Evolutionary conservation across 2,113 vertebrate species (phyloP), one percentile per base, ranked within the genome.

Genomic region (Isurus oxyrinchus): DNA sequence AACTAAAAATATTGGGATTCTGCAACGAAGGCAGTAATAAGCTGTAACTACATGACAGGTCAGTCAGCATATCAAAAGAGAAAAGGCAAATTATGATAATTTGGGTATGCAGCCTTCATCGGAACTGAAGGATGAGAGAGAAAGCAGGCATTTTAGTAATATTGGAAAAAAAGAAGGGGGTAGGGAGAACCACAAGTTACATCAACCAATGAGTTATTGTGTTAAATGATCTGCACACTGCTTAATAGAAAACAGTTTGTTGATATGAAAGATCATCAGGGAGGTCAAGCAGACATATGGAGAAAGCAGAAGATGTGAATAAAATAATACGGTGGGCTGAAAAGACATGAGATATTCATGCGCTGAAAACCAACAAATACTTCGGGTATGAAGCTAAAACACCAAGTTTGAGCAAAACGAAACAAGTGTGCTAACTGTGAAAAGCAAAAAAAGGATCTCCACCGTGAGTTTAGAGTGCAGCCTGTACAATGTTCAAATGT

Each of bases 211-310:
- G 59, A 94, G 19, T 63, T 63, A 63, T 40, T 21, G 90, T 63
- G 90, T 94, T 94, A 40, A 94, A 94, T 94, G 31, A 40, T 94
- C 90, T 94, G 35, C 90, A 94, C 25, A 44, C n/a, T 94, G 59
- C 90, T 40, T 10, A 23, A 66, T 61, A 40, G 90, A 66, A 94
- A 63, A 94, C 14, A 63, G 35, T 94, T 63, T 66, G 90, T 35
- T 40, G n/a, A 63, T 94, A 66, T 63, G 19, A 93, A 93, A 94
- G 59, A 40, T 94, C 90, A 61, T 66, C 90, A 66, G n/a, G 59
- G 6, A 94, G 59, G 40, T 63, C 90, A 63, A 40, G 5, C 55
- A 59, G 57, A 61, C 31, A 61, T 61, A n/a, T 61, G 7, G 25
- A 16, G 11, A 40, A 63, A 40, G 8, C 57, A 40, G 1, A 61